Evolutionary conservation across 2,113 vertebrate genomes (phyloP).

Genomic region (Tautogolabrus adspersus): DNA sequence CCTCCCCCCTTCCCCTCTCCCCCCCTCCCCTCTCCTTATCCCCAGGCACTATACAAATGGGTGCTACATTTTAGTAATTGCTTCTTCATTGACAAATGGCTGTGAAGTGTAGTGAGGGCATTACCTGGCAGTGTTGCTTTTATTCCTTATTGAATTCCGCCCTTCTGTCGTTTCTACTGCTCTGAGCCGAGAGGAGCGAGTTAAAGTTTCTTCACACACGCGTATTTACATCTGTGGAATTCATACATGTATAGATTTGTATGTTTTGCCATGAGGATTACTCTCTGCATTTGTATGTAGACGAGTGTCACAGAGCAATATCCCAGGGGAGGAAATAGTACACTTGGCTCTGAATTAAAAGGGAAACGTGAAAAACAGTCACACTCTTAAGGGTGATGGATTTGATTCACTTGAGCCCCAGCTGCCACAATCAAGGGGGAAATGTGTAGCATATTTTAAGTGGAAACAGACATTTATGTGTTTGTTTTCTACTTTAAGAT

Average conservation of each 20-base stretch:
- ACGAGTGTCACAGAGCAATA: background rate
- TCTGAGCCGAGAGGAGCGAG: background rate
- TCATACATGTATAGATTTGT: background rate
- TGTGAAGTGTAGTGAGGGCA: conserved; percentile 47
- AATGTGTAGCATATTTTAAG: background rate
- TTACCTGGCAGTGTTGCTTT: conserved; percentile 58
- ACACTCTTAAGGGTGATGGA: conserved; percentile 12
- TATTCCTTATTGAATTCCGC: conserved; percentile 59
- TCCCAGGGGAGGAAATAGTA: conserved; percentile 3
- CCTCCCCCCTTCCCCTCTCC: background rate
- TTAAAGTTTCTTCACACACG: background rate
- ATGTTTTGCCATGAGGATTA: background rate
- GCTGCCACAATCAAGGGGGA: conserved; percentile 9
- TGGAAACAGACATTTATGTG: background rate
- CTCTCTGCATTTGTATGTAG: background rate
- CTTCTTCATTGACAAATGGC: conserved; percentile 61
- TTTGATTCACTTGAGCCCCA: conserved; percentile 20
- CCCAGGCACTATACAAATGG: conserved; percentile 48
- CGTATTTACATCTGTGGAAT: background rate
- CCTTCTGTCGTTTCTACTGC: conserved; percentile 36
- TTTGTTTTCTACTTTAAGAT: background rate
- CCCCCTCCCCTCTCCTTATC: background rate
- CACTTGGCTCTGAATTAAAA: conserved; percentile 22
- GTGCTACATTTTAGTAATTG: conserved; percentile 63
- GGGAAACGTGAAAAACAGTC: background rate